Evolutionary conservation across 1,140 invertebrate species (phyloP), one percentile per base, ranked within the genome.

Genomic region (Aphidius gifuensis): DNA sequence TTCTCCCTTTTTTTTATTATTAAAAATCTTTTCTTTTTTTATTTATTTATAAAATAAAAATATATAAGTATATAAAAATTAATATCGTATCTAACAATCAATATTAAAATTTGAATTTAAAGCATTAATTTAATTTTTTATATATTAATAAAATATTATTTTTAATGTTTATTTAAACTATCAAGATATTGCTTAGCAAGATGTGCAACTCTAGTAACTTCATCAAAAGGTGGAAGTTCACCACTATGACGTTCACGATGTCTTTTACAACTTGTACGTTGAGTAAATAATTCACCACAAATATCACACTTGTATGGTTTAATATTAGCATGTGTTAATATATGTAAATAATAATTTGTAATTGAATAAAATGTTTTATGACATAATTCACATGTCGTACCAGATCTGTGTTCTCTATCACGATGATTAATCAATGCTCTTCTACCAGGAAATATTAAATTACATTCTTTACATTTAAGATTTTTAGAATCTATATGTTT

Each of bases 191-290:
- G 40, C 40, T 55, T 55, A 1, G 40, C 53, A 21, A 55, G 53
- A 43, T 55, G 53, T 21, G 40, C 53, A 43, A 55, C 43, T 16
- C 39, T 55, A 6, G 53, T 55, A 55, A 55, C 53, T 55, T 55
- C 53, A 16, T 55, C 53, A 38, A 55, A 55, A 16, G 53, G 53
- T 16, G 53, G 53, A 4, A 55, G 61, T 9, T 64, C 64, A 57
- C 66, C 63, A 3, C 40, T 44, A 23, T 68, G 67, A 21, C 61
- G 56, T 38, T 68, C 65, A 32, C 57, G 59, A 45, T 68, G 67
- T 40, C 66, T 64, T 60, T 68, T 68, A 48, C 66, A 55, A 6
- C 62, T 62, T 39, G 62, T 64, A 11, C 64, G 6, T 57, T 66
- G 64, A 21, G 62, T 61, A 48, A 68, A 68, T 43, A 60, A 44